These are phyloP conservation scores for Rhinichthys osculus DNA, from an alignment of 2,797 vertebrate genomes.

Conservation along the genomic window DNA sequence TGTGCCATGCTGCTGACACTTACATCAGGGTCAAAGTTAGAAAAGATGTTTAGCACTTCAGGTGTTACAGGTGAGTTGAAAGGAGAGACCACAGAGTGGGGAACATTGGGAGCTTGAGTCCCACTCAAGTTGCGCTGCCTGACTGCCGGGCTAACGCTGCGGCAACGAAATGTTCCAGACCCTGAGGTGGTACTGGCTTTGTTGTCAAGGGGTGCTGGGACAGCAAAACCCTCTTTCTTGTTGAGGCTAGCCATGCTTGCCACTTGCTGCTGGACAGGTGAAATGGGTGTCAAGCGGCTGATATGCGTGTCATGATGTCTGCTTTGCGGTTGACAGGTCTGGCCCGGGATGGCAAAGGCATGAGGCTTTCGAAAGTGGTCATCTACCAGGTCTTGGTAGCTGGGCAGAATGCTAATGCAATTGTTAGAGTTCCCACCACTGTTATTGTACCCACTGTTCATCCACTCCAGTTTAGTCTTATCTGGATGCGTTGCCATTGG, in stretches of 20 bases:
- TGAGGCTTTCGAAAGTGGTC: conserved; percentile 98
- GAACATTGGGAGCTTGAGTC: conserved; percentile 80
- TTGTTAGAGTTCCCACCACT: conserved; percentile 80
- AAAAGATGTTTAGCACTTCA: conserved; percentile 88
- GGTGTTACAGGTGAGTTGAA: conserved; percentile 88
- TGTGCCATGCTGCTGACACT: conserved; percentile 90
- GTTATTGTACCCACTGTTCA: conserved; percentile 90
- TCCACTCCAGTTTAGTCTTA: conserved; percentile 96
- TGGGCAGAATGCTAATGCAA: conserved; percentile 86
- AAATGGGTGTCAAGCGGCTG: conserved; percentile 92
- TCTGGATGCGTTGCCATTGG: conserved; percentile 97
- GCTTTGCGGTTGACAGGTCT: conserved; percentile 84
- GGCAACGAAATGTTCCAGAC: conserved; percentile 87
- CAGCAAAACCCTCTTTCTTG: conserved; percentile 95
- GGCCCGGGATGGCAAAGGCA: conserved; percentile 92
- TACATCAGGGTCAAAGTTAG: conserved; percentile 80
- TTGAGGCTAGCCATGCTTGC: conserved; percentile 77
- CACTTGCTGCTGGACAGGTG: conserved; percentile 91
- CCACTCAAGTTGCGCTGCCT: conserved; percentile 91
- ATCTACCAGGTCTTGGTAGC: conserved; percentile 93
- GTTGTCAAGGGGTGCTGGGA: conserved; percentile 94
- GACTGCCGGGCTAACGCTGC: conserved; percentile 96
- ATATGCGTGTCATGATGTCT: conserved; percentile 90
- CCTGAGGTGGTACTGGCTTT: conserved; percentile 81
- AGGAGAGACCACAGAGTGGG: conserved; percentile 83